Evolutionary conservation across 2,888 invertebrate genomes (phyloP).

Genomic region (Drosophila differens): DNA sequence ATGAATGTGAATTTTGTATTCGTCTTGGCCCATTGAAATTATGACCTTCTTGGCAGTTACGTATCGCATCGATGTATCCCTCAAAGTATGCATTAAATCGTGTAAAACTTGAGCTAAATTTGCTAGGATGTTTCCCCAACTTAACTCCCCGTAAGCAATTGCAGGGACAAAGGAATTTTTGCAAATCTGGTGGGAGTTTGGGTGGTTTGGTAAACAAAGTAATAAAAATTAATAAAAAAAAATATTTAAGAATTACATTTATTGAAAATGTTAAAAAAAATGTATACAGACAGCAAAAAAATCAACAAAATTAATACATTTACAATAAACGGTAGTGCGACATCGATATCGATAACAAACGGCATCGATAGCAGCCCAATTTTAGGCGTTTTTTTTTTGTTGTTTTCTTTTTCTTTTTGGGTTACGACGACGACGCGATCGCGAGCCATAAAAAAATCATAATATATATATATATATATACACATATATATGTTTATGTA

Average conservation of each 20-base stretch:
- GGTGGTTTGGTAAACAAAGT: conserved; percentile 1
- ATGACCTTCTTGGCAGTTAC: neutral
- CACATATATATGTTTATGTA: conserved; percentile 20
- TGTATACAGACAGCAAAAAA: conserved; percentile 81
- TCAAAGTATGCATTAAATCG: conserved; percentile 44
- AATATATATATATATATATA: conserved; percentile 11
- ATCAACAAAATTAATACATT: conserved; percentile 82
- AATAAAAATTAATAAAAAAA: conserved; percentile 38
- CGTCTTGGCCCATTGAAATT: neutral
- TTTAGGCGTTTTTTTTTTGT: conserved; percentile 27
- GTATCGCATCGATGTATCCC: conserved; percentile 6
- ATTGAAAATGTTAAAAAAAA: conserved; percentile 81
- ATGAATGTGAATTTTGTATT: neutral
- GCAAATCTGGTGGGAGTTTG: neutral
- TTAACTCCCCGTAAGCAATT: neutral
- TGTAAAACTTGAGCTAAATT: neutral
- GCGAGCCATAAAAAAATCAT: conserved; percentile 29
- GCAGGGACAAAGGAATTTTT: conserved; percentile 1
- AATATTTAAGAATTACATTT: conserved; percentile 80
- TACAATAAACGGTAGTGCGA: conserved; percentile 81
- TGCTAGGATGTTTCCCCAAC: neutral
- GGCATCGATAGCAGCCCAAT: conserved; percentile 52
- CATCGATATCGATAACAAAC: conserved; percentile 71
- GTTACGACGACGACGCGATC: conserved; percentile 58
- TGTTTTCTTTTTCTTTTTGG: conserved; percentile 19